These are phyloP conservation scores for Sinocyclocheilus anophthalmus DNA, from an alignment of 2,113 vertebrate species.

Conservation along the genomic window DNA sequence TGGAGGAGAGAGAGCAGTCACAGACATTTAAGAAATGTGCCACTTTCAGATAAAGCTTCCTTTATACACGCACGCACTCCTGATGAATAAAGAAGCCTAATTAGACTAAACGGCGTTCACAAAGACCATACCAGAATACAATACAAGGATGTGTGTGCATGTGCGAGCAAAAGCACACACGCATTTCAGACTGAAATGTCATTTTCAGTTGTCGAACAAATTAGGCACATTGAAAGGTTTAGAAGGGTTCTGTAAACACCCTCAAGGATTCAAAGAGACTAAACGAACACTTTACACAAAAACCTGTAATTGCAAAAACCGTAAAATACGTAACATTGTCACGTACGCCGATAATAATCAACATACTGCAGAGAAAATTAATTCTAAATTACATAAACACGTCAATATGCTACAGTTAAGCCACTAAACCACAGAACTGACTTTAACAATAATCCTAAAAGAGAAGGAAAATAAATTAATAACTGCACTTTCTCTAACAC, in stretches of 20 bases:
- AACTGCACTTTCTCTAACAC: neutral
- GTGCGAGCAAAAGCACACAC: neutral
- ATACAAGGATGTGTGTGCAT: constrained; percentile 40
- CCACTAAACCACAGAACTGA: neutral
- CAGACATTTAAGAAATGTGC: constrained; percentile 60
- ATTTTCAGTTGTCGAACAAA: constrained; percentile 44
- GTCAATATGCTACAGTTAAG: neutral
- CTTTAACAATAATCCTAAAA: neutral
- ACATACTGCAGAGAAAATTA: neutral
- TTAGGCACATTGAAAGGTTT: constrained; percentile 38
- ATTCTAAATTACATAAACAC: neutral
- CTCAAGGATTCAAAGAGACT: constrained; percentile 14
- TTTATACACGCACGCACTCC: constrained; percentile 51
- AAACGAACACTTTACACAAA: neutral
- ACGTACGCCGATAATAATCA: neutral
- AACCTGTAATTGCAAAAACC: neutral
- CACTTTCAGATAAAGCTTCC: constrained; percentile 59
- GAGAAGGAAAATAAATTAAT: neutral
- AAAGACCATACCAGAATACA: constrained; percentile 53
- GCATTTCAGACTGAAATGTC: constrained; percentile 9
- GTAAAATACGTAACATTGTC: neutral
- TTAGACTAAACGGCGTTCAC: constrained; percentile 60
- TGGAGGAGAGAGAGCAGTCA: constrained; percentile 47
- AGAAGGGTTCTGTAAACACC: constrained; percentile 26
- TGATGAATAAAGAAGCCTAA: constrained; percentile 60